Evolutionary conservation across 2,888 invertebrate genomes (phyloP).

Genomic region (Hydraecia micacea): DNA sequence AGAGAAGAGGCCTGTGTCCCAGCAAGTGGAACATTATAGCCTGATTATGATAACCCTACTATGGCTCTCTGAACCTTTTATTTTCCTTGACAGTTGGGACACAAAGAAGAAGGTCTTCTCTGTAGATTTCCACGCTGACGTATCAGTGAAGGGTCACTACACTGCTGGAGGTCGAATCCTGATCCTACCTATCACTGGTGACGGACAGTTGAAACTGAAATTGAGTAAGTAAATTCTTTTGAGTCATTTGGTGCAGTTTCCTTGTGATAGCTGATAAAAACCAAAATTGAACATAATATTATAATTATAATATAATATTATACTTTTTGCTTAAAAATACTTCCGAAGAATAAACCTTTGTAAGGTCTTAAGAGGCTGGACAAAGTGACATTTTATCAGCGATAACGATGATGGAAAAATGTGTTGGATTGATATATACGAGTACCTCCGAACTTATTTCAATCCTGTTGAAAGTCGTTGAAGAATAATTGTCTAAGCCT

Average conservation of each 20-base stretch:
- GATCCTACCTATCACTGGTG: constrained; percentile 73
- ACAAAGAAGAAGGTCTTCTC: constrained; percentile 46
- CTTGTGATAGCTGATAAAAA: neutral
- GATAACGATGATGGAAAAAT: neutral
- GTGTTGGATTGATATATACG: neutral
- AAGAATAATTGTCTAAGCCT: neutral
- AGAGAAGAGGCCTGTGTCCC: neutral
- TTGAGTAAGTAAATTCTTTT: constrained; percentile 53
- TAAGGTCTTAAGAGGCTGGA: neutral
- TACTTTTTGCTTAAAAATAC: too few species aligned
- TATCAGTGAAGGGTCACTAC: constrained; percentile 66
- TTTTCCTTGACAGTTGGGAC: constrained; percentile 51
- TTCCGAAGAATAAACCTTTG: neutral
- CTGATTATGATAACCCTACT: neutral
- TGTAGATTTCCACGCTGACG: constrained; percentile 50
- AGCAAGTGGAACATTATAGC: neutral
- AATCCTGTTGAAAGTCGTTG: neutral
- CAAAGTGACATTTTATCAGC: neutral
- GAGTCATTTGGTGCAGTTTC: neutral
- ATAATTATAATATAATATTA: too few species aligned
- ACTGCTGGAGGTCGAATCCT: constrained; percentile 70
- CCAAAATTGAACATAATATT: neutral
- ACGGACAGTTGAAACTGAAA: constrained; percentile 72
- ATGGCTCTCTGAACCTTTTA: neutral
- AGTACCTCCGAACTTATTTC: neutral